phyloP scores from a whole-genome alignment of 1,140 invertebrate genomes.

The Thaumetopoea pityocampa region DNA sequence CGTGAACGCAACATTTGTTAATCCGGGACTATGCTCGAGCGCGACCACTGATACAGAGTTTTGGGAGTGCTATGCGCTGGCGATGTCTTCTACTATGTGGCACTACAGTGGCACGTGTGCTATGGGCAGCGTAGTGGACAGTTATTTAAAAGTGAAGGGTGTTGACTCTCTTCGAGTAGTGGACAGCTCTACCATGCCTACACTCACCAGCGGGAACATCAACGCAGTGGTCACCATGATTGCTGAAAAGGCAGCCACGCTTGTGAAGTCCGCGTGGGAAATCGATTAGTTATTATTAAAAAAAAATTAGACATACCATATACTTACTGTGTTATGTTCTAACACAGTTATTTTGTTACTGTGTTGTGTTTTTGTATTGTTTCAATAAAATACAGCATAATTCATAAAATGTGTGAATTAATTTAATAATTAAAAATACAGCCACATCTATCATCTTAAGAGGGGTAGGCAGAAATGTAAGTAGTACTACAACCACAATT shows the following conservation, averaged over 20 bases:
- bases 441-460: too few relatives aligned
- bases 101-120: conserved; percentile 70
- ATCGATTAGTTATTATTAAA: too few relatives aligned
- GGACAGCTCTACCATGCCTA: conserved; percentile 29
- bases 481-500: too few relatives aligned
- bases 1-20: conserved; percentile 1
- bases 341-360: too few relatives aligned
- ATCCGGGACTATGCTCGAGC: conserved; percentile 4
- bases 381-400: too few relatives aligned
- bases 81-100: conserved; percentile 44
- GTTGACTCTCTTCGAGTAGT: conserved; percentile 33
- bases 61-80: conserved; percentile 51
- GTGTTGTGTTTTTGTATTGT: too few relatives aligned
- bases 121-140: conserved; percentile 71
- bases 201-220: conserved; percentile 20
- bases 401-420: too few relatives aligned
- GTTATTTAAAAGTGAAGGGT: conserved; percentile 52
- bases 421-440: too few relatives aligned
- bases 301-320: too few relatives aligned
- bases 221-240: conserved; percentile 19
- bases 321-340: too few relatives aligned
- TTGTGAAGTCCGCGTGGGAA: too few relatives aligned
- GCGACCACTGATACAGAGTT: conserved; percentile 31
- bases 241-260: conserved; percentile 20
- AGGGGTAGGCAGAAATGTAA: too few relatives aligned